These are phyloP conservation scores for Mesaphorura yosii DNA, from an alignment of 1,140 invertebrate genomes.

Conservation along the genomic window DNA sequence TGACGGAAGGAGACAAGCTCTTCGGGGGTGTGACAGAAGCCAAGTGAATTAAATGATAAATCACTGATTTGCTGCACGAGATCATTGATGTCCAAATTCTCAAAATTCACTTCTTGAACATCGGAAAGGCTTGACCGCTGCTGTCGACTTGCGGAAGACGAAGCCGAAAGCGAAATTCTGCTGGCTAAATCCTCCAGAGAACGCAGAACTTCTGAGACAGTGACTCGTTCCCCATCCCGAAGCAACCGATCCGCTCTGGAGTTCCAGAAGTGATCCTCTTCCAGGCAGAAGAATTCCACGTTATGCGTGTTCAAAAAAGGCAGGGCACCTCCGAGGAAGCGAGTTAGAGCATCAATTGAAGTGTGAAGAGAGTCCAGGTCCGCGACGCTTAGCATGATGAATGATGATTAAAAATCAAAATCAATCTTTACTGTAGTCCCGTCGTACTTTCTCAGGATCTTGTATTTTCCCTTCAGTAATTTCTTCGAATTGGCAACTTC, in stretches of 20 bases:
- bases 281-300: slow-evolving; percentile 70
- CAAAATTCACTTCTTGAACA: slow-evolving; percentile 30
- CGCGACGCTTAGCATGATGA: slow-evolving; percentile 10
- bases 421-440: too few species aligned
- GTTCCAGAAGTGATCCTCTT: slow-evolving; percentile 51
- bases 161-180: too few species aligned
- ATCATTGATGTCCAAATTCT: slow-evolving; percentile 31
- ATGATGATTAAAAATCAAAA: too few species aligned
- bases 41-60: slow-evolving; percentile 34
- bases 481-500: slow-evolving; percentile 35
- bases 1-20: slow-evolving; percentile 6
- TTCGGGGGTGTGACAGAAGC: slow-evolving; percentile 35
- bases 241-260: slow-evolving; percentile 30
- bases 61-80: slow-evolving; percentile 28
- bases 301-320: slow-evolving; percentile 62
- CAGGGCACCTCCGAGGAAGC: slow-evolving; percentile 47
- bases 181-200: too few species aligned
- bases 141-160: too few species aligned
- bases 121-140: too few species aligned
- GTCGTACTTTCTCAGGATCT: slow-evolving; percentile 40
- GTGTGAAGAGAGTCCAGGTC: slow-evolving; percentile 34
- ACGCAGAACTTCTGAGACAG: slow-evolving; percentile 41
- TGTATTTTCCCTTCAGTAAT: slow-evolving; percentile 41
- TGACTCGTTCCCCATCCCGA: slow-evolving; percentile 11
- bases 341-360: slow-evolving; percentile 41